Base-by-base conservation (phyloP, 2,888 invertebrate genomes). In the Artemia sinica region DNA sequence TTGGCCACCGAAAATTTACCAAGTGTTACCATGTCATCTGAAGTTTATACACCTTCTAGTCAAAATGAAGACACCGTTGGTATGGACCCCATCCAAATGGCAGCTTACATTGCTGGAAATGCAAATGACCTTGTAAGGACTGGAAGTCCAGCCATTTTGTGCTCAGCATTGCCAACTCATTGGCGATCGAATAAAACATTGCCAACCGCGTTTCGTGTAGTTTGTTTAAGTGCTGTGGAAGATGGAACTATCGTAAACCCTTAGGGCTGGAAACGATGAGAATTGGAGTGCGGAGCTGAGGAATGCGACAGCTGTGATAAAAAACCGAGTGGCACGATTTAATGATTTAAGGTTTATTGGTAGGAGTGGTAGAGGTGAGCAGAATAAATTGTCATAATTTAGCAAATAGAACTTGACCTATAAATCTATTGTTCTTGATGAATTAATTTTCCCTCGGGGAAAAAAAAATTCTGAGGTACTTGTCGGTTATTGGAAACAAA, bases 291-390 rank as follows among this genome's bases (percentile, higher is more conserved):
- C 93, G 63, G 97, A 98, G 79, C 80, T 96, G 74, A 81, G 94
- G 76, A 98, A 98, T 80, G 89, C 88, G 74, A 90, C 91, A 68
- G 93, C 97, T 50, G 87, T 94, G 76, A 93, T 97, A 89, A 95
- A 95, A 82, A 94, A 95, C 79, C 93, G 95, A 79, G 92, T 97
- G 75, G 97, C 98, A 74, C 94, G 95, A 81, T 98, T 98, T 81
- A 95, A 95, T 79, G 98, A 98, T 81, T 83, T 98, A 75, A 84
- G 98, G 78, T 98, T 98, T 82, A 94, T 98, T 75, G 97, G 97
- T 74, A 84, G 96, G 78, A 95, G 95, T 78, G 98, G 98, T 75
- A 84, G 98, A 86, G 98, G 98, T 96, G 76, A 82, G 63, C 28
- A 10, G 14, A 41, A 5, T 41, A 41, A 2, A 41, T 41, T 41